phyloP scores from a whole-genome alignment of 2,797 vertebrate species.

The Eupleurogrammus muticus region DNA sequence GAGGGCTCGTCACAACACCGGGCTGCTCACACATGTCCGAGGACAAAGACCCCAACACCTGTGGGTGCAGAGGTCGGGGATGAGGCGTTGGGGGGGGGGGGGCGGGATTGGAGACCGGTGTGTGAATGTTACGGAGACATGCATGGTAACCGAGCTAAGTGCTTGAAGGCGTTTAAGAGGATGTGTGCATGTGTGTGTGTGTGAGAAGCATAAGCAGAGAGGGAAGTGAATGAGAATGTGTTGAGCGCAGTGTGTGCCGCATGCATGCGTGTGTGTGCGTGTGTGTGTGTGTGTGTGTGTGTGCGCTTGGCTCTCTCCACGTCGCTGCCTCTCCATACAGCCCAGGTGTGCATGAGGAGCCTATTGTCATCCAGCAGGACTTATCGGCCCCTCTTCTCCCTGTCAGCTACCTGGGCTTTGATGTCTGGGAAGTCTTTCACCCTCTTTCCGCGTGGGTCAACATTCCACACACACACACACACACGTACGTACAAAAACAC shows the following conservation, averaged over 20 bases:
- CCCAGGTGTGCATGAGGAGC: conserved; percentile 85
- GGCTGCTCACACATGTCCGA: conserved; percentile 84
- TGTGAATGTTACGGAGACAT: conserved; percentile 64
- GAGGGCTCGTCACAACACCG: conserved; percentile 86
- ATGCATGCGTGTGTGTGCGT: conserved; percentile 44
- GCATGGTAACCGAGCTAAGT: conserved; percentile 71
- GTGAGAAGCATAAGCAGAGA: conserved; percentile 47
- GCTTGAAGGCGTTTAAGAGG: conserved; percentile 63
- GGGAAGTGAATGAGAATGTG: conserved; percentile 59
- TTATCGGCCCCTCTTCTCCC: conserved; percentile 75
- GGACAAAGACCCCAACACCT: conserved; percentile 93
- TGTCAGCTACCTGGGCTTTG: conserved; percentile 85
- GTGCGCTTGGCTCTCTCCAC: conserved; percentile 69
- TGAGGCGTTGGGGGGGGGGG: conserved; percentile 62
- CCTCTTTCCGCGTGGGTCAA: conserved; percentile 76
- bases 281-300: conserved; percentile 31
- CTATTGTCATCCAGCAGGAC: conserved; percentile 84
- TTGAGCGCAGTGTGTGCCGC: conserved; percentile 43
- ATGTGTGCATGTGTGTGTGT: conserved; percentile 67
- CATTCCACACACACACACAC: conserved; percentile 75
- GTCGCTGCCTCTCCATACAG: conserved; percentile 77
- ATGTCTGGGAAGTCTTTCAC: conserved; percentile 83
- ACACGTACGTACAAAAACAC: conserved; percentile 27
- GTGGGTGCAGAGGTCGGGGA: conserved; percentile 86
- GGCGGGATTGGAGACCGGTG: conserved; percentile 46